phyloP scores from a whole-genome alignment of 2,113 vertebrate genomes.

The Falco punctatus region DNA sequence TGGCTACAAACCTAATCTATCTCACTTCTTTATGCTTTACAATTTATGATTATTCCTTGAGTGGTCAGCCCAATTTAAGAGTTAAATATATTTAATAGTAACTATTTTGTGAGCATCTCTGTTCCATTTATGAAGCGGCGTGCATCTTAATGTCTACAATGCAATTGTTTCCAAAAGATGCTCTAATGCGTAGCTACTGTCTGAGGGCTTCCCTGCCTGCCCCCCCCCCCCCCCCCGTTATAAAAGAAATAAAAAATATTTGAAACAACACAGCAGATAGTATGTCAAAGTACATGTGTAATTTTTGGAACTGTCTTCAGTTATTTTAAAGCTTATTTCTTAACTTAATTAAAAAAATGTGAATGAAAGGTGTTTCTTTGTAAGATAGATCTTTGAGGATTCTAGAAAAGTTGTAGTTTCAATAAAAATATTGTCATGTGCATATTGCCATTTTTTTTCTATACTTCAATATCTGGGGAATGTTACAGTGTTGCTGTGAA shows the following conservation, averaged over 20 bases:
- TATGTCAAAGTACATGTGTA: neutral
- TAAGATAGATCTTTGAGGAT: neutral
- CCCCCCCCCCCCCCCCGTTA: neutral
- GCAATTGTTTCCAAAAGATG: neutral
- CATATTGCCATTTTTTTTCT: neutral
- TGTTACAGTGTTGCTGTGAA: neutral
- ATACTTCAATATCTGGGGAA: neutral
- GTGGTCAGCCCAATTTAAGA: neutral
- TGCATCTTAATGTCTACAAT: neutral
- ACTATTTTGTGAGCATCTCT: neutral
- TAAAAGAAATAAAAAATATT: neutral
- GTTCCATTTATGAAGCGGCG: neutral
- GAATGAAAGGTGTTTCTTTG: neutral
- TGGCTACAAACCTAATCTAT: neutral
- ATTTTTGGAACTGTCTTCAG: neutral
- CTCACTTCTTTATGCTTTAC: neutral
- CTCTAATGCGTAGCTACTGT: neutral
- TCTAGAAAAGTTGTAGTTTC: neutral
- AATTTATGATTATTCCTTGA: neutral
- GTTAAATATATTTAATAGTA: neutral
- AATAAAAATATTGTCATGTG: neutral
- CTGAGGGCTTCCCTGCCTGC: neutral
- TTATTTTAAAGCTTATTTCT: neutral
- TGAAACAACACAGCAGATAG: neutral
- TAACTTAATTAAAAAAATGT: neutral